Evolutionary conservation across 2,797 vertebrate species (phyloP).

Genomic region (Pogonophryne albipinna): DNA sequence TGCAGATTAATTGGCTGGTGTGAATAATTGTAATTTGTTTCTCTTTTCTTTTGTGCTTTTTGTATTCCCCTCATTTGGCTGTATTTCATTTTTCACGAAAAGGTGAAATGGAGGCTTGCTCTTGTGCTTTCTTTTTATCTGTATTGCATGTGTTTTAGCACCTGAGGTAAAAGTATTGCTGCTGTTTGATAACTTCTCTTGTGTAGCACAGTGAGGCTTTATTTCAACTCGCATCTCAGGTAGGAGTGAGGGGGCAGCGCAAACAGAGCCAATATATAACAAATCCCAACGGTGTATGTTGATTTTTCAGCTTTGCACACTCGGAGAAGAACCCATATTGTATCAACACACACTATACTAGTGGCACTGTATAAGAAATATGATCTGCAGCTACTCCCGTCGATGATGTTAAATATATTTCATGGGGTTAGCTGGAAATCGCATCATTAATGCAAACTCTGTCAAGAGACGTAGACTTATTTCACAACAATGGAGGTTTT

Average conservation of each 20-base stretch:
- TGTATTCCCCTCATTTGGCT: neutral
- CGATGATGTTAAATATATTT: constrained; percentile 25
- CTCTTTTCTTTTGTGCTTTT: neutral
- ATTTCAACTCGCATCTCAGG: constrained; percentile 23
- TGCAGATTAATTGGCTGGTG: constrained; percentile 33
- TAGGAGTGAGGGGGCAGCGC: constrained; percentile 21
- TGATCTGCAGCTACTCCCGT: constrained; percentile 3
- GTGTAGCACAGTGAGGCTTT: constrained; percentile 13
- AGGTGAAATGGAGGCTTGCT: constrained; percentile 6
- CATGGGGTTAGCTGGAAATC: neutral
- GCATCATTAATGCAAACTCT: constrained; percentile 16
- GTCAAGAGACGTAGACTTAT: neutral
- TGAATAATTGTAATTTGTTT: constrained; percentile 5
- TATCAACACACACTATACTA: neutral
- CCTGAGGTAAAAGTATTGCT: constrained; percentile 25
- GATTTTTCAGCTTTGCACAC: constrained; percentile 23
- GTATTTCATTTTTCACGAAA: neutral
- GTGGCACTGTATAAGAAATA: constrained; percentile 10
- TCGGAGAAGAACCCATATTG: neutral
- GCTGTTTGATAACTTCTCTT: constrained; percentile 27
- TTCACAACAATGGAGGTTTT: constrained; percentile 9
- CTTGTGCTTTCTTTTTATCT: neutral
- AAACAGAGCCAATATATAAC: constrained; percentile 28
- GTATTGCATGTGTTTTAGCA: constrained; percentile 8
- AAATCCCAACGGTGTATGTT: constrained; percentile 26